Percentiles rank a stretch among this genome's conserved stretches.
These are phyloP conservation scores for Sanderia malayensis DNA, from an alignment of 30 jellyfish, hydroid and myxozoan genomes.

Conservation along the genomic window DNA sequence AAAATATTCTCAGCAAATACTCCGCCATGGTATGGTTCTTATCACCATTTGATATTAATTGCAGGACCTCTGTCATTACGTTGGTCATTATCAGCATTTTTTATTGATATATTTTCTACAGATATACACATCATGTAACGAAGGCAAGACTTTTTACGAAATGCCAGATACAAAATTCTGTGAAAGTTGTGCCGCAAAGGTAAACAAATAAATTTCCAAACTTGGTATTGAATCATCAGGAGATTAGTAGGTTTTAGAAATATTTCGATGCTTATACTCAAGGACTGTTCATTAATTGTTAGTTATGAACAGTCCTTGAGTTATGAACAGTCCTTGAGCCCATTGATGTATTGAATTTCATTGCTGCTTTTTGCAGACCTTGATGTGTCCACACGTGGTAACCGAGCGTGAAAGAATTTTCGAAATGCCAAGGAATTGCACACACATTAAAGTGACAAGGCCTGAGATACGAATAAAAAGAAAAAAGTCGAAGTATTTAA, in stretches of 20 bases:
- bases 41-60: neutral
- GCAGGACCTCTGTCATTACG: no score
- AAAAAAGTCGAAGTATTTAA: slow-evolving; percentile 36
- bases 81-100: neutral
- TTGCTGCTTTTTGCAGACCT: slow-evolving; percentile 64
- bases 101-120: neutral
- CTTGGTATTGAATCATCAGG: no score
- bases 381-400: slow-evolving; percentile 77
- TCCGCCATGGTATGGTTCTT: slow-evolving; percentile 41
- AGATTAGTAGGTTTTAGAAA: no score
- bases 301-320: no score
- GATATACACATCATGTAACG: slow-evolving; percentile 60
- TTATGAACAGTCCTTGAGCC: no score
- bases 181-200: slow-evolving; percentile 67
- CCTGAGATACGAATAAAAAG: slow-evolving; percentile 49
- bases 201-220: neutral
- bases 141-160: slow-evolving; percentile 63
- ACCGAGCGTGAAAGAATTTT: slow-evolving; percentile 59
- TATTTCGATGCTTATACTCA: no score
- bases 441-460: slow-evolving; percentile 62
- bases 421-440: slow-evolving; percentile 57
- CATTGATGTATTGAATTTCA: no score
- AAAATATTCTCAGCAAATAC: slow-evolving; percentile 49
- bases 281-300: no score
- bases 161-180: slow-evolving; percentile 56